Conservation (phyloP, 1,140 invertebrate species). For the Zaprionus nigranus region DNA sequence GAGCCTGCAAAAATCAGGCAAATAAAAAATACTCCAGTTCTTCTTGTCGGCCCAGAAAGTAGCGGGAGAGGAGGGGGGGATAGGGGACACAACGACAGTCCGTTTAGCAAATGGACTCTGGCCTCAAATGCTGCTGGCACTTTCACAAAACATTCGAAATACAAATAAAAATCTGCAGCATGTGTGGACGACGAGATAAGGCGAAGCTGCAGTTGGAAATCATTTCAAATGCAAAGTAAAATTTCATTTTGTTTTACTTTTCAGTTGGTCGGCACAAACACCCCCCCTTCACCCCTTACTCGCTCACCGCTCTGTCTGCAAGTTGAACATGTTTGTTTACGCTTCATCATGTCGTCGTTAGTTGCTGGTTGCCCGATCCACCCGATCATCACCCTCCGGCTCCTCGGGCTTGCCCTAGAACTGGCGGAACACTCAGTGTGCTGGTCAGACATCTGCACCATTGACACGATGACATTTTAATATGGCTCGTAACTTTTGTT, state of each 20-base stretch:
- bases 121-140: constrained; percentile 79
- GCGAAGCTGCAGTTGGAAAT: constrained; percentile 51
- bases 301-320: constrained; percentile 53
- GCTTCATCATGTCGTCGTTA: constrained; percentile 82
- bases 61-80: constrained; percentile 25
- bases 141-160: constrained; percentile 80
- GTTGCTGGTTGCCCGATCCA: constrained; percentile 49
- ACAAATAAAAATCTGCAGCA: constrained; percentile 79
- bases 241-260: constrained; percentile 83
- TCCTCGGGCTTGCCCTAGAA: neutral
- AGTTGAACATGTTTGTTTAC: constrained; percentile 81
- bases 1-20: constrained; percentile 68
- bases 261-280: constrained; percentile 32
- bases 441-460: constrained; percentile 50
- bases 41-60: constrained; percentile 47
- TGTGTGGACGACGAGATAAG: constrained; percentile 23
- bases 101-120: constrained; percentile 78
- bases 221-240: constrained; percentile 81
- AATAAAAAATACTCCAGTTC: constrained; percentile 45
- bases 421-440: constrained; percentile 8
- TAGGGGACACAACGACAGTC: constrained; percentile 7
- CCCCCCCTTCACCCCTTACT: neutral
- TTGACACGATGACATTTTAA: constrained; percentile 82
- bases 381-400: neutral
- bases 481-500: constrained; percentile 80